Percentiles rank a stretch among this genome's conserved stretches.
Evolutionary conservation across 1,140 invertebrate genomes (phyloP).

Genomic region (Wasmannia auropunctata): DNA sequence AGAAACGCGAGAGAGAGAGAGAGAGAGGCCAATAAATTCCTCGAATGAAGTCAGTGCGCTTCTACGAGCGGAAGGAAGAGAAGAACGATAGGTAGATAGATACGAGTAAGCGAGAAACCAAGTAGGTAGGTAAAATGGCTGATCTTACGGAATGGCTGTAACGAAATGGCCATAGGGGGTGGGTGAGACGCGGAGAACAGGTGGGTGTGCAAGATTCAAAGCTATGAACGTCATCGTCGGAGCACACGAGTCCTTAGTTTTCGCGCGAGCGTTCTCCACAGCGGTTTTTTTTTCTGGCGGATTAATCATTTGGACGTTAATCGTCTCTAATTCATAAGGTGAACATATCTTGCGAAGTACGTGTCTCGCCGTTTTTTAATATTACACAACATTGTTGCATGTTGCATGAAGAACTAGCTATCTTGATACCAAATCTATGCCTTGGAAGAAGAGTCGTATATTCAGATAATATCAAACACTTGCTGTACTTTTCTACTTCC

Average conservation of each 20-base stretch:
- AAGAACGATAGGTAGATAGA: conserved; percentile 20
- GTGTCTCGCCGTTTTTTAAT: neutral
- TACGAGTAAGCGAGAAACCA: conserved; percentile 44
- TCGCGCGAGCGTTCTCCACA: neutral
- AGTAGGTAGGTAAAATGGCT: conserved; percentile 41
- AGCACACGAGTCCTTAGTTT: conserved; percentile 13
- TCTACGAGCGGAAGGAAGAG: conserved; percentile 44
- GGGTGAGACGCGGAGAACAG: neutral
- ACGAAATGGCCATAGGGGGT: neutral
- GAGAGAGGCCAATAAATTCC: conserved; percentile 4
- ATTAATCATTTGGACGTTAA: neutral
- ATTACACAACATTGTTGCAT: neutral
- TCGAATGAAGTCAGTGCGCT: conserved; percentile 3
- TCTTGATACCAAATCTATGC: conserved; percentile 23
- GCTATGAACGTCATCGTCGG: neutral
- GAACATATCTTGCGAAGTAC: neutral
- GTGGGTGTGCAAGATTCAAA: conserved; percentile 36
- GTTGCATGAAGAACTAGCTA: neutral
- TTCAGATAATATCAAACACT: conserved; percentile 7
- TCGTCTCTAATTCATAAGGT: neutral
- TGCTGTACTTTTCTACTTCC: conserved; percentile 21
- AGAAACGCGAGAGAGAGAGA: conserved; percentile 19
- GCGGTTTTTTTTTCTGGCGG: neutral
- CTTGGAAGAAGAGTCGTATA: conserved; percentile 14
- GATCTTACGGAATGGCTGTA: neutral